Evolutionary conservation across 2,888 invertebrate genomes (phyloP), one percentile per base, ranked within the genome.

Genomic region (Clistopyga incitator): DNA sequence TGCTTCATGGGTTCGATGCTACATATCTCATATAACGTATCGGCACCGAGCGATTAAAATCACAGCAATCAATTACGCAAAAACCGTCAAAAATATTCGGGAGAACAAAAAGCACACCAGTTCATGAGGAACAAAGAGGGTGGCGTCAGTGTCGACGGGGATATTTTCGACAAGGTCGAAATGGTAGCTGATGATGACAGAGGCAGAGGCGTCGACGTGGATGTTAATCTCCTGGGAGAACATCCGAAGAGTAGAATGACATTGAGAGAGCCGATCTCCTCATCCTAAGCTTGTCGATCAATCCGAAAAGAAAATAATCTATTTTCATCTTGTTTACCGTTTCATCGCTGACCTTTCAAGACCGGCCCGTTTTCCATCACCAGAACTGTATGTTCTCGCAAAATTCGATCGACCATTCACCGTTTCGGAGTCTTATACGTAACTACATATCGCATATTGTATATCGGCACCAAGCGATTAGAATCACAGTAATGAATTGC

Each of bases 161-260:
- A 25, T 34, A 64, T 38, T 20, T 64, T 64, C 42, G 64, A 64
- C 20, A 18, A 38, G 11, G 15, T 29, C 38, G 64, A 38, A 3
- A 18, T 18, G 11, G 74, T n/a, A 38, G 78, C 56, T 59, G 52
- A 50, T 20, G 64, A 38, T 45, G 45, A 10, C 38, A 38, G 45
- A 23, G 29, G 6, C 29, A 23, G 34, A 25, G 50, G 50, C 50
- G 52, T 42, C 61, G 75, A 81, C 81, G 78, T 77, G 45, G 75
- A 45, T 13, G 59, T 50, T 70, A 54, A 77, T 74, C 77, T 77
- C 78, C 74, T 20, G 42, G 70, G 81, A 64, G 81, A 79, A 81
- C 71, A 59, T 78, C 76, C 86, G 72, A 81, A 86, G 90, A 88
- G 90, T 95, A n/a, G 95, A 94, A 94, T 95, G 95, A 95, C 95